Conservation (phyloP, 2,888 invertebrate genomes). For the Cetonia aurata region DNA sequence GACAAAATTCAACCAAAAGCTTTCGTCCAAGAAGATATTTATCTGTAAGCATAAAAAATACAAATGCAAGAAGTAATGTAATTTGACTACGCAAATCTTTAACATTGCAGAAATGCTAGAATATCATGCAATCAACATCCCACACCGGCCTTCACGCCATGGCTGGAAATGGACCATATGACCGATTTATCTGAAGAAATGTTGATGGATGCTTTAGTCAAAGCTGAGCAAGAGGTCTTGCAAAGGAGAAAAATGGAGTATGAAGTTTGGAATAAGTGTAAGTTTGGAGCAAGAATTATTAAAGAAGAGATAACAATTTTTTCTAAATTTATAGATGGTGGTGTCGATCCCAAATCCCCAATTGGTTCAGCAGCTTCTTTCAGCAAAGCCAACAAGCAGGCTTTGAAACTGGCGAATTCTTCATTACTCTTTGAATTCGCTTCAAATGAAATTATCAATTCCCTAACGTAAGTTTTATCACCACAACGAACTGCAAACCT, state of each 20-base stretch:
- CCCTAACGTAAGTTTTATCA: conserved; percentile 65
- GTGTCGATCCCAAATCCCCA: conserved; percentile 88
- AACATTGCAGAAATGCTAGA: conserved; percentile 73
- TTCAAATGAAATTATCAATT: conserved; percentile 86
- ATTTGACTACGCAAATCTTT: background rate
- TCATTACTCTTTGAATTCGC: conserved; percentile 89
- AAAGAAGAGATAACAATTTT: background rate
- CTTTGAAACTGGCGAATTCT: conserved; percentile 85
- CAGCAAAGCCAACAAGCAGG: conserved; percentile 89
- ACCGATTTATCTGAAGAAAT: conserved; percentile 79
- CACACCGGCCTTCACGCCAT: conserved; percentile 76
- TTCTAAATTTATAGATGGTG: conserved; percentile 72
- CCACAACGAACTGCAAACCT: too few relatives aligned
- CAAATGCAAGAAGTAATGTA: background rate
- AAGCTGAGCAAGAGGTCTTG: conserved; percentile 82
- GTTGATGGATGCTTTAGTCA: conserved; percentile 80
- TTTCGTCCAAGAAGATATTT: conserved; percentile 87
- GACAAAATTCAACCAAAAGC: conserved; percentile 85
- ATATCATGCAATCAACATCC: conserved; percentile 81
- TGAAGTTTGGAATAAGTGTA: conserved; percentile 82
- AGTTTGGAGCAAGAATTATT: conserved; percentile 59
- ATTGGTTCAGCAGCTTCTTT: conserved; percentile 91
- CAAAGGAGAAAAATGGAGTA: conserved; percentile 84
- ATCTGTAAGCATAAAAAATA: conserved; percentile 73
- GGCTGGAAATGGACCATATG: conserved; percentile 77